phyloP scores from a whole-genome alignment of 2,888 invertebrate genomes.

The Lumbricus terrestris region DNA sequence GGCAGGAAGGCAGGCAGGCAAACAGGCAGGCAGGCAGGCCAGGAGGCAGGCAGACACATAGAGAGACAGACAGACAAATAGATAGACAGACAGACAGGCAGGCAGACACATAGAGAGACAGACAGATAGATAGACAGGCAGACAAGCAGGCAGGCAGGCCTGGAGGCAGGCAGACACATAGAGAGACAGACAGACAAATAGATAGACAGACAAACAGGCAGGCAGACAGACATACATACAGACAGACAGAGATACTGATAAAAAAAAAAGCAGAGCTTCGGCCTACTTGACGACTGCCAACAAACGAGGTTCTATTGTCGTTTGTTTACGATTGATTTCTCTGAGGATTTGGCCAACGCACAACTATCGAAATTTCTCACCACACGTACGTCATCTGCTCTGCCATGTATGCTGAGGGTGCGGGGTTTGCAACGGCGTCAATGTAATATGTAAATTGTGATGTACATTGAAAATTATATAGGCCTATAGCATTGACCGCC shows the following conservation, averaged over 20 bases:
- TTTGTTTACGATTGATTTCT: background rate
- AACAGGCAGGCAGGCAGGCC: background rate
- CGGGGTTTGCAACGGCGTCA: no score
- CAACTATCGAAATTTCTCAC: background rate
- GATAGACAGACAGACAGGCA: no score
- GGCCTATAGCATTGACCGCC: no score
- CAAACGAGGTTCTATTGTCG: background rate
- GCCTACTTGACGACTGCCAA: background rate
- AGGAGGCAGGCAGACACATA: no score
- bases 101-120: background rate
- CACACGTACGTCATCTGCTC: background rate
- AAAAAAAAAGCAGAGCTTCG: background rate
- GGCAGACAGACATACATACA: no score
- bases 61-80: no score
- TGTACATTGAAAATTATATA: no score
- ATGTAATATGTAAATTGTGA: no score
- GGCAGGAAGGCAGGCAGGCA: background rate
- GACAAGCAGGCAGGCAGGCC: no score
- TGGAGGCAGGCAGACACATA: background rate
- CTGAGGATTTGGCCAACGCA: background rate
- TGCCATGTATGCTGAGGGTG: background rate
- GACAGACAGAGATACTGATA: background rate
- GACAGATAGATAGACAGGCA: background rate
- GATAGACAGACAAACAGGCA: no score
- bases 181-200: background rate